Conservation (phyloP, 2,888 invertebrate species). For the Epiblema foenella region DNA sequence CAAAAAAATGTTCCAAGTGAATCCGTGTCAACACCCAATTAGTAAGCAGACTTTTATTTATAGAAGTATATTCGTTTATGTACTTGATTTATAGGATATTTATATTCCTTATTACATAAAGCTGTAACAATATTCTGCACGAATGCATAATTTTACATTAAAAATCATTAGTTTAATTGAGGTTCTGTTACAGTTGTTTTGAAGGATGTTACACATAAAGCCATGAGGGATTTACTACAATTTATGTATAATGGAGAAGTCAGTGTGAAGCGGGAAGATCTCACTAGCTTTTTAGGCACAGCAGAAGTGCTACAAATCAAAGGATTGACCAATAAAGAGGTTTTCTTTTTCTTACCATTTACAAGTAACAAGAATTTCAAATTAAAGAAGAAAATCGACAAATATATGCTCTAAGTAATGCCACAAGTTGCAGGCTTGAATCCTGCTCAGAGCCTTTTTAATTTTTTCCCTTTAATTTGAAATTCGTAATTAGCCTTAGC, state of each 20-base stretch:
- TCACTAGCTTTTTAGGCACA: conserved; percentile 88
- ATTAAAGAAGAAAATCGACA: too few species aligned
- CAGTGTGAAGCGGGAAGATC: conserved; percentile 89
- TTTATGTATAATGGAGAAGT: conserved; percentile 92
- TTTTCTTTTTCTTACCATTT: conserved; percentile 46
- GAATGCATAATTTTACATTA: neutral
- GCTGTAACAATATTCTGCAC: neutral
- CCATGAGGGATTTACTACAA: conserved; percentile 89
- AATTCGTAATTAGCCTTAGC: too few species aligned
- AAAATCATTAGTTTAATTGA: neutral
- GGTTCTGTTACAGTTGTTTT: conserved; percentile 85
- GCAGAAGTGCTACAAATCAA: conserved; percentile 90
- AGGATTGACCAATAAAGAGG: conserved; percentile 87
- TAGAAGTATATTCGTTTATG: conserved; percentile 12
- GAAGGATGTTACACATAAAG: conserved; percentile 88
- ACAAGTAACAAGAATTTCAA: neutral
- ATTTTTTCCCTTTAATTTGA: too few species aligned
- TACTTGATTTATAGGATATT: too few species aligned
- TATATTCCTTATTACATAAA: neutral
- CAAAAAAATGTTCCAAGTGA: conserved; percentile 87
- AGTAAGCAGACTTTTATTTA: conserved; percentile 63
- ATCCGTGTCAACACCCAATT: conserved; percentile 88
- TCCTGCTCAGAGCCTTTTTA: too few species aligned
- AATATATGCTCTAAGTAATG: too few species aligned
- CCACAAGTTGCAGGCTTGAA: too few species aligned